Evolutionary conservation across 2,888 invertebrate species (phyloP), one percentile per base, ranked within the genome.

Genomic region (Sialis lutaria): DNA sequence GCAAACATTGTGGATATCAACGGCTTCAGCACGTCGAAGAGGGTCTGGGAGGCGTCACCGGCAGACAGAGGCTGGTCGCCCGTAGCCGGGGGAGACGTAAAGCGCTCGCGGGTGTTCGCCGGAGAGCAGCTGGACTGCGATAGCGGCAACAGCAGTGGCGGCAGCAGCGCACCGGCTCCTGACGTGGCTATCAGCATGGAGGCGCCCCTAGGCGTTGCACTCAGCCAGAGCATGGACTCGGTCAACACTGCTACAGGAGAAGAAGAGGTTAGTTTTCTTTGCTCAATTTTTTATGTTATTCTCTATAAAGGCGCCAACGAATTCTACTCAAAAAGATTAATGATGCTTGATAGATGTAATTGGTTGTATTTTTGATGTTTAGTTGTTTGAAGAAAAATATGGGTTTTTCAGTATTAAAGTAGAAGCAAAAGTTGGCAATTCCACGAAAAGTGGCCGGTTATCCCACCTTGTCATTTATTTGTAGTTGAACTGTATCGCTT

Each of bases 201-300:
- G 65, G 77, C 79, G 55, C 72, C 78, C 55, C 75, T 78, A 56
- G 75, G 78, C 63, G 74, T 82, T 64, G 83, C 89, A 61, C 76
- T 88, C 63, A 91, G 91, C 66, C 92, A 93, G 72, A 92, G 91
- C 74, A 92, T 93, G 91, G 93, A 93, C 74, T 92, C 91, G 60
- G 93, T 93, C 65, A 92, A 92, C 73, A 91, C 91, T 58, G 82
- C 83, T 64, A 86, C 88, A 66, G 86, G 90, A 67, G 93, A 95
- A 74, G 95, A 93, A 78, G 95, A 93, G 92, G 95, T 93, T 62
- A 75, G 83, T 68, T 4, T 13, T 10, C 1, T 35, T 10, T 35
- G 10, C n/a, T 35, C n/a, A n/a, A n/a, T 35, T n/a, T 37, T 37
- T 6, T 7, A 37, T 37, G 22, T 2, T 2, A 22, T 22, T 22